Evolutionary conservation across 2,888 invertebrate genomes (phyloP).

Genomic region (Fabriciana adippe): DNA sequence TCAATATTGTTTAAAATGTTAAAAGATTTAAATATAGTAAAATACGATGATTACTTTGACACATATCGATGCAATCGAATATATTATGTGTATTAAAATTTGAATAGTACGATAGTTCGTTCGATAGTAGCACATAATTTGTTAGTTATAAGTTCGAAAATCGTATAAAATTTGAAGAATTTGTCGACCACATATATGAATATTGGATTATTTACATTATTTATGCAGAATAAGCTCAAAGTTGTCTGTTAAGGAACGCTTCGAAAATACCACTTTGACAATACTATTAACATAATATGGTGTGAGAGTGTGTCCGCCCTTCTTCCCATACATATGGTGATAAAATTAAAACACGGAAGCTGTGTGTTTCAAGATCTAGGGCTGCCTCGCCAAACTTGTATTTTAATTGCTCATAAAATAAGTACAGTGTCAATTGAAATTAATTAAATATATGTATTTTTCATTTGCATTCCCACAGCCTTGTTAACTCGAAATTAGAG

Average conservation of each 20-base stretch:
- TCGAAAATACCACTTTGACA: slow-evolving; percentile 37
- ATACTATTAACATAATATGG: slow-evolving; percentile 44
- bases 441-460: slow-evolving; percentile 23
- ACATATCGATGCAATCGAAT: slow-evolving; percentile 20
- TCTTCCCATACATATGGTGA: slow-evolving; percentile 51
- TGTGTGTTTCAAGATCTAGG: slow-evolving; percentile 30
- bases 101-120: not conserved
- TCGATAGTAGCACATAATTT: too few relatives aligned
- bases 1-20: slow-evolving; percentile 7
- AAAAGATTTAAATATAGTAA: not conserved
- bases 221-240: slow-evolving; percentile 35
- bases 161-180: not conserved
- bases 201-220: slow-evolving; percentile 9
- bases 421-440: slow-evolving; percentile 11
- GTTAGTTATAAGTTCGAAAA: not conserved
- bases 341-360: slow-evolving; percentile 51
- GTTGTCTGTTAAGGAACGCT: slow-evolving; percentile 31
- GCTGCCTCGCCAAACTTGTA: slow-evolving; percentile 29
- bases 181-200: slow-evolving; percentile 26
- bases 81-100: slow-evolving; percentile 7
- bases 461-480: slow-evolving; percentile 6
- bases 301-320: slow-evolving; percentile 52
- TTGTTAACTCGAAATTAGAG: slow-evolving; percentile 9
- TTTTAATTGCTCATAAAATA: slow-evolving; percentile 17
- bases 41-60: slow-evolving; percentile 31